Base-by-base conservation (phyloP, 2,113 vertebrate species). In the Diglossa brunneiventris region DNA sequence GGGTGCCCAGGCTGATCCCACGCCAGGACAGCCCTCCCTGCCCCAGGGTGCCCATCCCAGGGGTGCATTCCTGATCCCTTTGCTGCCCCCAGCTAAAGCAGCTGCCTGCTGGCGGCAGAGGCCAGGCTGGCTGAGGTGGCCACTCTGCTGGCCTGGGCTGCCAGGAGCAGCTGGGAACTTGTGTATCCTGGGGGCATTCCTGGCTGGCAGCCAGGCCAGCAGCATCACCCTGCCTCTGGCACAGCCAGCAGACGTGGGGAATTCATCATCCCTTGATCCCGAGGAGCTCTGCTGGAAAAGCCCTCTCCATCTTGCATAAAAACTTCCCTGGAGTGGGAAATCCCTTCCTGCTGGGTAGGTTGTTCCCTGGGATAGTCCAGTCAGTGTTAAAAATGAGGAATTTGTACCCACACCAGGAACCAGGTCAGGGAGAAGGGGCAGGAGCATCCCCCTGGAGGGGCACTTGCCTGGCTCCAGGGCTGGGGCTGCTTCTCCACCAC, bases 61-160 rank as follows among this genome's bases (percentile, higher is more conserved):
- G 83, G 7, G 18, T 18, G 4, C 15, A 31, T 63, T 52, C 61
- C 88, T 20, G 13, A 95, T 84, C 77, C 83, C 77, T 94, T 77
- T 80, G 56, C 90, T 80, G 81, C 53, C 67, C 84, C 70, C 96
- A 93, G 94, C 96, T 83, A 74, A 94, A 95, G 70, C 28, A 95
- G 79, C 76, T 80, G 62, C 90, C 83, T 3, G 33, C 39, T 2
- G 63, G 15, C 19, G 68, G 49, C 68, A 47, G 46, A 63, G 67
- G 87, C 76, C 41, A 21, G 0, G 1, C 13, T 13, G 30, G 30
- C n/a, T 15, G 30, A 15, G 30, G 61, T 1, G 20, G 62, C 37
- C 33, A 3, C 0, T 1, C n/a, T 59, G 59, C 67, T 24, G 50
- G 31, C 2, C 2, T 9, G 56, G 87, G 78, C 56, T 66, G 63